These are phyloP conservation scores for Acropora tenuis DNA, from an alignment of 64 coral and sea anemone genomes.

Conservation along the genomic window DNA sequence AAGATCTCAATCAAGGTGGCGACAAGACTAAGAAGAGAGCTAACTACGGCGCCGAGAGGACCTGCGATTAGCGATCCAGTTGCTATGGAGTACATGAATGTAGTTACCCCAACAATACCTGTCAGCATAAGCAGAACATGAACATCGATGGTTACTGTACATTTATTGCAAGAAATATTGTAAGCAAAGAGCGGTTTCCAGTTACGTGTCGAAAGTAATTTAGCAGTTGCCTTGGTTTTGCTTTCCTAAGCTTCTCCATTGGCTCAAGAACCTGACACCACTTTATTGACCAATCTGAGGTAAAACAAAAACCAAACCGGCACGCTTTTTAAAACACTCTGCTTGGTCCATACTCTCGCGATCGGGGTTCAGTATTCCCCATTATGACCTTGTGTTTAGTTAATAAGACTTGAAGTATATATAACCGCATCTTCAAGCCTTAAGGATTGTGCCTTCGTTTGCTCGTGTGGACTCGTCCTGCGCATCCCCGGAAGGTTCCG, in stretches of 20 bases:
- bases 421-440: background rate
- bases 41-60: conserved; percentile 6
- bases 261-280: background rate
- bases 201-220: background rate
- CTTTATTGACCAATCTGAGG: background rate
- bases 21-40: conserved; percentile 27
- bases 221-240: conserved; percentile 15
- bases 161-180: conserved; percentile 20
- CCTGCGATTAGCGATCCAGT: conserved; percentile 20
- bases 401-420: background rate
- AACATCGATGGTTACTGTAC: conserved; percentile 9
- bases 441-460: background rate
- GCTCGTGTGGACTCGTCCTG: background rate
- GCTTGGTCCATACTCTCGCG: conserved; percentile 1
- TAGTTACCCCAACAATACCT: conserved; percentile 20
- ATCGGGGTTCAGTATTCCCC: background rate
- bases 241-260: conserved; percentile 1
- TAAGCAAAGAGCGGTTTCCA: conserved; percentile 7
- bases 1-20: conserved; percentile 31
- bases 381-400: background rate
- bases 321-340: conserved; percentile 4
- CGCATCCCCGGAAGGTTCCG: background rate
- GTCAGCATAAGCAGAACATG: conserved; percentile 4
- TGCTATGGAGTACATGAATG: conserved; percentile 14
- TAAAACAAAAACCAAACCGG: background rate